phyloP scores from a whole-genome alignment of 2,113 vertebrate genomes.

The Pomatorhinus ruficollis region DNA sequence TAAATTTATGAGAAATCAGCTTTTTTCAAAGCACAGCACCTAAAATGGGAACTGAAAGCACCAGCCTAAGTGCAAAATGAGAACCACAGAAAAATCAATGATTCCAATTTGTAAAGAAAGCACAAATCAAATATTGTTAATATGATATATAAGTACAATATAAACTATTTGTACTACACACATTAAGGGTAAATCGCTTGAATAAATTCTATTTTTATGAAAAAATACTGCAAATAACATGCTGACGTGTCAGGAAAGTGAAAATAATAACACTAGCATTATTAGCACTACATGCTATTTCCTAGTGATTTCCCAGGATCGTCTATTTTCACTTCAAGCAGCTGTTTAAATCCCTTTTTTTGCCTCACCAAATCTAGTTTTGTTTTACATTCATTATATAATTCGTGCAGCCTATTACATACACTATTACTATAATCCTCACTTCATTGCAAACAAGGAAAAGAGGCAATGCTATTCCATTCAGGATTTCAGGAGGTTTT shows the following conservation, averaged over 20 bases:
- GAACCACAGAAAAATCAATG: slow-evolving; percentile 68
- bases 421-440: neutral
- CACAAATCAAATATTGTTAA: slow-evolving; percentile 68
- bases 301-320: slow-evolving; percentile 38
- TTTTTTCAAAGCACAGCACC: slow-evolving; percentile 1
- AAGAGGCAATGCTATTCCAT: neutral
- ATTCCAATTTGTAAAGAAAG: slow-evolving; percentile 72
- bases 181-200: slow-evolving; percentile 73
- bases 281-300: slow-evolving; percentile 34
- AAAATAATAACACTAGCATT: slow-evolving; percentile 70
- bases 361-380: neutral
- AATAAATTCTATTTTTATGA: slow-evolving; percentile 77
- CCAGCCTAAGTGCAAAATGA: slow-evolving; percentile 29
- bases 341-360: neutral
- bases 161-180: slow-evolving; percentile 62
- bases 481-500: neutral
- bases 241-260: slow-evolving; percentile 68
- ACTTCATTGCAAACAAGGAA: neutral
- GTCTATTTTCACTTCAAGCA: neutral
- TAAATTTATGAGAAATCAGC: neutral
- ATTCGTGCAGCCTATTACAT: neutral
- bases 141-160: slow-evolving; percentile 69
- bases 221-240: slow-evolving; percentile 71
- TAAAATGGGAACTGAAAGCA: slow-evolving; percentile 6
- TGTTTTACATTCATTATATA: neutral